Percentiles rank a stretch among this genome's conserved stretches.
Conservation (phyloP, 2,888 invertebrate genomes). For the Drosophila antonietae region DNA sequence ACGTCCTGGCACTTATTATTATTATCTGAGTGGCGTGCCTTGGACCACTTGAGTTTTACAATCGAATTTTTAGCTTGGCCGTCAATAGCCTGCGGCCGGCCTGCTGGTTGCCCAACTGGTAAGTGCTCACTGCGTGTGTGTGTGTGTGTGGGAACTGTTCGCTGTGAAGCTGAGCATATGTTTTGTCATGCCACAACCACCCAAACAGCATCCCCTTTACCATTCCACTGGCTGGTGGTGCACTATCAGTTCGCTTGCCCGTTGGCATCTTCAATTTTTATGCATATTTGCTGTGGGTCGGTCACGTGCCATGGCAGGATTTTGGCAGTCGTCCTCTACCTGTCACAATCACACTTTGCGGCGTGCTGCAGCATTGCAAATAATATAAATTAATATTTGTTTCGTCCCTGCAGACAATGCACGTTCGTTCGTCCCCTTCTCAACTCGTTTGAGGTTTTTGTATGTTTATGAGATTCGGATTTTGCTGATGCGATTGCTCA, state of each 20-base stretch:
- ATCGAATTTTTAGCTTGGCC: conserved; percentile 56
- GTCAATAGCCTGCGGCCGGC: conserved; percentile 47
- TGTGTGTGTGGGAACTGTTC: conserved; percentile 66
- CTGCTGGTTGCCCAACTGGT: conserved; percentile 13
- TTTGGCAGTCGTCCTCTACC: conserved; percentile 55
- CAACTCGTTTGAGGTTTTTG: conserved; percentile 63
- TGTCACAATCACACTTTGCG: conserved; percentile 82
- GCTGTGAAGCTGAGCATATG: conserved; percentile 78
- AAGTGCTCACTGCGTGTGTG: conserved; percentile 48
- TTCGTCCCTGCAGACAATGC: conserved; percentile 19
- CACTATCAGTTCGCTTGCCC: conserved; percentile 70
- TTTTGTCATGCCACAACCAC: conserved; percentile 43
- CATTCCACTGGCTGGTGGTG: conserved; percentile 42
- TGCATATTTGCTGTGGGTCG: conserved; percentile 72
- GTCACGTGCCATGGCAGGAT: conserved; percentile 63
- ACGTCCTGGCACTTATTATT: conserved; percentile 67
- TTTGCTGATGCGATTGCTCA: conserved; percentile 68
- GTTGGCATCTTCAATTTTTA: conserved; percentile 74
- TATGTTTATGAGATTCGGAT: conserved; percentile 64
- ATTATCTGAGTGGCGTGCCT: conserved; percentile 50
- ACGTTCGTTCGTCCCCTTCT: neutral
- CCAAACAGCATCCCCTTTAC: neutral
- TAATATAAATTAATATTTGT: conserved; percentile 80
- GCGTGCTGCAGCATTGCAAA: conserved; percentile 78
- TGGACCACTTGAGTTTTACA: conserved; percentile 70